Conservation (phyloP, 2,797 vertebrate genomes). For the Phalanger gymnotis region DNA sequence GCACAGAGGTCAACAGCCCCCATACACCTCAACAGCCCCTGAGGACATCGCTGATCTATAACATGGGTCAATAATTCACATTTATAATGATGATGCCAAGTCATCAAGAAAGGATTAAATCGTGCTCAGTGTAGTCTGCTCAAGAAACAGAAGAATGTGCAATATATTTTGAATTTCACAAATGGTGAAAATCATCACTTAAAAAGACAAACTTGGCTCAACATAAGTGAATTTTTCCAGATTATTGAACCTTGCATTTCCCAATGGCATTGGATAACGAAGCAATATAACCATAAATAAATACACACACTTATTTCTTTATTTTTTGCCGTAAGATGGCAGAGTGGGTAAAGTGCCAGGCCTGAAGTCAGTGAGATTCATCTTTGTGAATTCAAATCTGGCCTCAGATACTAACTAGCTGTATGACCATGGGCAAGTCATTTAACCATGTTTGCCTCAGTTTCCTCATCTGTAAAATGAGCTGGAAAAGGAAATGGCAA, state of each 20-base stretch:
- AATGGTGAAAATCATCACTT: neutral
- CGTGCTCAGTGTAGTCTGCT: neutral
- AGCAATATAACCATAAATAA: neutral
- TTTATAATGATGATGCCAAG: neutral
- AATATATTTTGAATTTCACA: neutral
- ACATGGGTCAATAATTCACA: neutral
- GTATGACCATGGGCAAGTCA: neutral
- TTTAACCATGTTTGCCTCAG: neutral
- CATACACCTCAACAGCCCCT: neutral
- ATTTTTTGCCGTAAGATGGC: neutral
- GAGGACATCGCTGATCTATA: neutral
- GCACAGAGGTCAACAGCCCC: neutral
- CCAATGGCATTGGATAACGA: neutral
- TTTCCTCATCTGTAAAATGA: neutral
- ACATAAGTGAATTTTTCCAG: neutral
- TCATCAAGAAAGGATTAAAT: constrained; percentile 7
- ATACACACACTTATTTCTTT: neutral
- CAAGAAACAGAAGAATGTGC: neutral
- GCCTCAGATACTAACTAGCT: neutral
- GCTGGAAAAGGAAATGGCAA: neutral
- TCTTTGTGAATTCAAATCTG: neutral
- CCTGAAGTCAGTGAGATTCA: neutral
- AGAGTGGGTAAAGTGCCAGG: neutral
- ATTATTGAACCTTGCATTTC: neutral
- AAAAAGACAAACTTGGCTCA: neutral